Conservation (phyloP, 2,888 invertebrate species). For the Didymodactylos carnosus region DNA sequence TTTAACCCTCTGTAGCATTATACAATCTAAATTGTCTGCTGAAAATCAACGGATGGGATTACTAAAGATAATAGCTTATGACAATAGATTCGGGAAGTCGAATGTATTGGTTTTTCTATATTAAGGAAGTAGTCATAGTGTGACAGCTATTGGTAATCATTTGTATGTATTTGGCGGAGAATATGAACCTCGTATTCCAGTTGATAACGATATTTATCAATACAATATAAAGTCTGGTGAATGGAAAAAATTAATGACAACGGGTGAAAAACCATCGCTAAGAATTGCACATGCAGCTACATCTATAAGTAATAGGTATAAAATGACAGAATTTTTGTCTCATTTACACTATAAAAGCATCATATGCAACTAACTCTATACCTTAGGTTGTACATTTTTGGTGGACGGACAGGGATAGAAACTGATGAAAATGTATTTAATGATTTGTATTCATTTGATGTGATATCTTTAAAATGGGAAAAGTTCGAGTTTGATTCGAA, state of each 20-base stretch:
- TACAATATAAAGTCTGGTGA: constrained; percentile 12
- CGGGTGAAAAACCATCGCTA: constrained; percentile 4
- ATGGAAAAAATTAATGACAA: constrained; percentile 10
- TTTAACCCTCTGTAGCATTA: no score
- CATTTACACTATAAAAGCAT: not conserved
- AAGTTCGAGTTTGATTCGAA: constrained; percentile 2
- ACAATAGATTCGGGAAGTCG: not conserved
- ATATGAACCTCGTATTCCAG: constrained; percentile 16
- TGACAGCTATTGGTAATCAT: constrained; percentile 14
- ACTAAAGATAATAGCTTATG: no score
- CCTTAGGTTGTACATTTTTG: constrained; percentile 17
- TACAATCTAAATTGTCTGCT: no score
- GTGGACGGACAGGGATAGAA: constrained; percentile 16
- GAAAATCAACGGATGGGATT: no score
- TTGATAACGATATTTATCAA: constrained; percentile 16
- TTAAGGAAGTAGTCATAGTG: constrained; percentile 17
- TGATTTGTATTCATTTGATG: constrained; percentile 17
- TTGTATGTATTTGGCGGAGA: constrained; percentile 18
- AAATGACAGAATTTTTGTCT: not conserved
- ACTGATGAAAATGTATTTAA: constrained; percentile 16
- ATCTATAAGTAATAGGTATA: not conserved
- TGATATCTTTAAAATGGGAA: constrained; percentile 14
- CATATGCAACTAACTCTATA: not conserved
- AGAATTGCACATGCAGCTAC: constrained; percentile 15
- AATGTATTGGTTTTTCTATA: not conserved